Percentiles rank a stretch among this genome's conserved stretches.
phyloP scores from a whole-genome alignment of 2,113 vertebrate genomes.

The Gadus chalcogrammus region DNA sequence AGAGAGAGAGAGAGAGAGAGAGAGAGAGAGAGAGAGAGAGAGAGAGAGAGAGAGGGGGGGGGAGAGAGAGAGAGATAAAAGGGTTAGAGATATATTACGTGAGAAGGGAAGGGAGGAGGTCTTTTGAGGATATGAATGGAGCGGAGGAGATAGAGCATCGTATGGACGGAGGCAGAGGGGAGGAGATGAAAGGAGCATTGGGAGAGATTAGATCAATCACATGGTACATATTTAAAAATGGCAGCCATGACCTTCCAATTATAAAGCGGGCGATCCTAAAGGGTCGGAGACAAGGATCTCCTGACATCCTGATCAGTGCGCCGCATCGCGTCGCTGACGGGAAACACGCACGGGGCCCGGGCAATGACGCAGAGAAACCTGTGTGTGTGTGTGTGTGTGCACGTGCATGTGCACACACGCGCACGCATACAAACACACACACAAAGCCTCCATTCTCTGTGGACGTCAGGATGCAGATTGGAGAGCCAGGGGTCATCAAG shows the following conservation, averaged over 20 bases:
- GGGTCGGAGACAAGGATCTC: too few species aligned
- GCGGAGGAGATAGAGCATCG: not conserved
- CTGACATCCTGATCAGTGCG: too few species aligned
- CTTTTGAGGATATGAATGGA: not conserved
- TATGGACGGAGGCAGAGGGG: not conserved
- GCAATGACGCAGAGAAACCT: not conserved
- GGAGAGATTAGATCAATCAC: too few species aligned
- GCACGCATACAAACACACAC: conserved; percentile 19
- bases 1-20: not conserved
- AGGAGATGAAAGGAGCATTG: not conserved
- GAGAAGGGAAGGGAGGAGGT: conserved; percentile 1
- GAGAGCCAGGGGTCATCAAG: conserved; percentile 33
- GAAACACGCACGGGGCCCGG: too few species aligned
- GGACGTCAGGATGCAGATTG: conserved; percentile 40
- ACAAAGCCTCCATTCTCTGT: conserved; percentile 57
- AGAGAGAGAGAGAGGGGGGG: not conserved
- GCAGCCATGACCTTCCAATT: too few species aligned
- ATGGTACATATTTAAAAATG: too few species aligned
- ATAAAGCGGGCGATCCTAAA: too few species aligned
- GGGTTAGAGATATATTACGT: not conserved
- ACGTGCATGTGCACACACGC: conserved; percentile 1
- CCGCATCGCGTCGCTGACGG: too few species aligned
- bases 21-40: too few species aligned
- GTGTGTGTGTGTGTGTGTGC: not conserved
- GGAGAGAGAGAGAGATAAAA: not conserved